These are phyloP conservation scores for Mesoclemmys tuberculata DNA, from an alignment of 2,113 vertebrate species.

Conservation along the genomic window DNA sequence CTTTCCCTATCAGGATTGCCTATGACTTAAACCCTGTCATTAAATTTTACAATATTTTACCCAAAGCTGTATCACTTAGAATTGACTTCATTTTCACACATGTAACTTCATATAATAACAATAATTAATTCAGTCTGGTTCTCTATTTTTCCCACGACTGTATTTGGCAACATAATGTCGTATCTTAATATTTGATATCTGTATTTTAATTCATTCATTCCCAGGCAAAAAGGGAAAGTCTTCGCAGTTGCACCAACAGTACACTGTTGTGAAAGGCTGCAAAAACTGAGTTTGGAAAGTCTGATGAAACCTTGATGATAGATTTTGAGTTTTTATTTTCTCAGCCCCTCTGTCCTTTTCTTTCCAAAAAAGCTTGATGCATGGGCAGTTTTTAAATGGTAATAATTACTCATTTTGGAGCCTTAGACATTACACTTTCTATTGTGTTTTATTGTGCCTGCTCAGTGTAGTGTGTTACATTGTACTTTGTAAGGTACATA, in stretches of 20 bases:
- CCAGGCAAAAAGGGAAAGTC: background rate
- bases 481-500: accelerated
- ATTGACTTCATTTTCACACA: background rate
- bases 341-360: background rate
- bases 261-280: background rate
- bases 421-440: background rate
- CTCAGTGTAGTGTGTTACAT: accelerated
- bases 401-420: background rate
- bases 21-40: background rate
- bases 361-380: background rate
- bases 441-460: background rate
- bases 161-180: background rate
- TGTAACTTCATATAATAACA: background rate
- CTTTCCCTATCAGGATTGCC: background rate
- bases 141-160: background rate
- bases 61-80: background rate
- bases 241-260: background rate
- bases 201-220: background rate
- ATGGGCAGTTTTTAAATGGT: background rate
- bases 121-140: background rate
- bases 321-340: background rate
- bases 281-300: background rate
- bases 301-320: background rate
- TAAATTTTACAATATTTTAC: background rate
- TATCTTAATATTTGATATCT: background rate